Conservation (phyloP, 2,888 invertebrate genomes). For the Mythimna ferrago region DNA sequence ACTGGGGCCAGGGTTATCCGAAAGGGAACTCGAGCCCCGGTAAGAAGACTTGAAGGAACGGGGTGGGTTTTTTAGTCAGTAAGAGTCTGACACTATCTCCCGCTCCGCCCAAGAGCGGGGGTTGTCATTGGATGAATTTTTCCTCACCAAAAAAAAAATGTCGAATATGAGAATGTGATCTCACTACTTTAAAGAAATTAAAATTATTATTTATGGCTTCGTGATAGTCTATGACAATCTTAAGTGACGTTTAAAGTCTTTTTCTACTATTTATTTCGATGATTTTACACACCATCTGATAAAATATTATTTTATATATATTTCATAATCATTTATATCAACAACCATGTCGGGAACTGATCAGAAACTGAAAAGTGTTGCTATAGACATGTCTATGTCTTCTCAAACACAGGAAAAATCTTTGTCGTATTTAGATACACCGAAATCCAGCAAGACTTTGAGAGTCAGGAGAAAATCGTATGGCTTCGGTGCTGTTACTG, state of each 20-base stretch:
- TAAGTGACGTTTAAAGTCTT: not conserved
- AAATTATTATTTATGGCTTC: too few species aligned
- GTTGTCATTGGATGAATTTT: too few species aligned
- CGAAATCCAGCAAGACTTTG: not conserved
- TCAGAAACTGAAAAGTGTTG: not conserved
- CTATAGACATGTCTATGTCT: not conserved
- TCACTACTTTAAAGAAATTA: not conserved
- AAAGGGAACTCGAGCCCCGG: too few species aligned
- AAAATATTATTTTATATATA: not conserved
- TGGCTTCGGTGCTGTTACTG: conserved; percentile 79
- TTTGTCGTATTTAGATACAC: fast-evolving
- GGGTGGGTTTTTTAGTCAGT: too few species aligned
- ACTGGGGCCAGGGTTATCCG: too few species aligned
- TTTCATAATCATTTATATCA: not conserved
- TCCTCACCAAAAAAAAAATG: too few species aligned
- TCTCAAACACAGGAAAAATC: not conserved
- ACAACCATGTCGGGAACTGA: conserved; percentile 1
- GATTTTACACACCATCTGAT: not conserved
- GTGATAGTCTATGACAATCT: conserved; percentile 1
- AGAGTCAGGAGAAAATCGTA: conserved; percentile 77
- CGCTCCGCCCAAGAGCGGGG: too few species aligned
- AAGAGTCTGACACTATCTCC: too few species aligned
- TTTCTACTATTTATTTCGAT: not conserved
- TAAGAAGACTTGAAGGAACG: too few species aligned
- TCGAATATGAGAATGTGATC: not conserved